A percentile compares a stretch with the other conserved stretches of the same genome.
These are phyloP conservation scores for Pyrocoelia pectoralis DNA, from an alignment of 2,888 invertebrate species.

Conservation along the genomic window DNA sequence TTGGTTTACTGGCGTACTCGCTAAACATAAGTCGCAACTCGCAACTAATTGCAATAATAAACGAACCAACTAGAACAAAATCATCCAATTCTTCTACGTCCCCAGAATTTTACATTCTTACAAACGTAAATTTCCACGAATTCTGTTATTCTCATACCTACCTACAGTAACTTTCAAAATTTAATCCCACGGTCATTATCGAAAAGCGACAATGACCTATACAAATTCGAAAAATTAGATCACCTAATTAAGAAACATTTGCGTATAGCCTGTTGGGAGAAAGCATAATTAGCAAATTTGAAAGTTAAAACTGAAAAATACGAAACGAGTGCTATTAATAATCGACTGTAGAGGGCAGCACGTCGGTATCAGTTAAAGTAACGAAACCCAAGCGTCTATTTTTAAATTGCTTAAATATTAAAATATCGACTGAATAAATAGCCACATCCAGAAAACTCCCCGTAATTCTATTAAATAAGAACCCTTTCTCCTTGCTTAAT, in stretches of 20 bases:
- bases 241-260: no score
- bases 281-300: constrained; percentile 5
- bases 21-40: neutral
- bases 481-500: neutral
- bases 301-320: constrained; percentile 13
- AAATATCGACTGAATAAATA: constrained; percentile 14
- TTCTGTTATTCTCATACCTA: no score
- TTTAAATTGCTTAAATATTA: constrained; percentile 30
- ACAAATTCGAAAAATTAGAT: no score
- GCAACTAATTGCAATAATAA: neutral
- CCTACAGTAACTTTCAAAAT: no score
- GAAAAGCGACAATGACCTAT: no score
- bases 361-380: constrained; percentile 13
- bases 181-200: no score
- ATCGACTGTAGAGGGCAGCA: constrained; percentile 46
- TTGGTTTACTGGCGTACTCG: constrained; percentile 18
- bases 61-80: neutral
- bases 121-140: no score
- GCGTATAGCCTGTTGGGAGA: no score
- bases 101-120: no score
- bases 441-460: neutral
- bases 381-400: constrained; percentile 25
- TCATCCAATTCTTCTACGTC: no score
- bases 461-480: neutral
- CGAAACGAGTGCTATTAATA: constrained; percentile 33